Base-by-base conservation (phyloP, 1,140 invertebrate genomes). In the Charaxes varanes region DNA sequence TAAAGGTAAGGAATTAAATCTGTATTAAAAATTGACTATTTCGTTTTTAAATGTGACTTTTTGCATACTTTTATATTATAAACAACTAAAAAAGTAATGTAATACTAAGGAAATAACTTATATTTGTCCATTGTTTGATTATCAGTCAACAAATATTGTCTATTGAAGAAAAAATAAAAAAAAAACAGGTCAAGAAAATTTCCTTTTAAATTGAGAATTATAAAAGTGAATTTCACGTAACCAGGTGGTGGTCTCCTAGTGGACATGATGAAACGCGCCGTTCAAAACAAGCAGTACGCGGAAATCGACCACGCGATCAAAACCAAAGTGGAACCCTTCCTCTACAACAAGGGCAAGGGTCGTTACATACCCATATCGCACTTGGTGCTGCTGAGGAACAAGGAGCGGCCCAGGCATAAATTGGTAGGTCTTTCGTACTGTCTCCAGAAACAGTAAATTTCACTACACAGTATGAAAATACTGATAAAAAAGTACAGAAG, bases 311-410 rank as follows among this genome's bases (percentile, higher is more conserved):
- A 95, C 78, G 93, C 93, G 2, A 94, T 97, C 15, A 90, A 94
- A 77, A 94, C 92, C 3, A 94, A 96, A 79, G 93, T 98, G 1
- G 92, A 94, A 56, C 94, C 93, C 0, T 97, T 95, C 85, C 76
- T 99, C 4, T 98, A 98, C 77, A 97, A 98, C 64, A 93, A 92
- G 69, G 97, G 97, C 1, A 88, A 91, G 62, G 97, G 97, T 0
- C 91, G 92, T 35, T 92, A 94, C 77, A 91, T 98, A 59, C 94
- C 94, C 0, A 92, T 98, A 52, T 90, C 92, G 0, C 91, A 96
- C 65, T 69, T 98, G 1, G 94, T 98, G 4, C 83, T 97, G 6
- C 76, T 94, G 10, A 86, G 97, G 50, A 98, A 98, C 71, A 94
- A 93, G 60, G 94, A 96, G 55, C 81, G 95, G 14, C 86, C 91